Base-by-base conservation (phyloP, 2,113 vertebrate species). In the Melanostigma gelatinosum region DNA sequence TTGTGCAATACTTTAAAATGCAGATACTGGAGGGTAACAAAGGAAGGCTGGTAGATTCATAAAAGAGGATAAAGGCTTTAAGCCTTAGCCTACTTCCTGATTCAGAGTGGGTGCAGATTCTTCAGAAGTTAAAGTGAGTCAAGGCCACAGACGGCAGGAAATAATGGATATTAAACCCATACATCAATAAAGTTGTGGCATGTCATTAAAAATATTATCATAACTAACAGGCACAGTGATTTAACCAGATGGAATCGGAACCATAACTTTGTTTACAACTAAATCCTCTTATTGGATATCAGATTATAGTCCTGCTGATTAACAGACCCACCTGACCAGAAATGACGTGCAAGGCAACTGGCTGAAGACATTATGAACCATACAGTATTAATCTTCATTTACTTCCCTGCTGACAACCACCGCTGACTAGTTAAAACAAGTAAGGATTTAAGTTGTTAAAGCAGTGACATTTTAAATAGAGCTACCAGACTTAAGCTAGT, bases 21-120 rank as follows among this genome's bases (percentile, higher is more conserved):
- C 32, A 18, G 13, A 0, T 15, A 62, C 9, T 55, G 55, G n/a
- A 58, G 79, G 46, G 38, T 48, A 87, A 83, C 74, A 85, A 87
- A 85, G 65, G 34, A 50, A 54, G 79, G n/a, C 61, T 54, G 34
- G 58, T 42, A 52, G 63, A 64, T 54, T 8, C 60, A 87, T 87
- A 72, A 73, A 89, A 88, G 80, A 89, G 84, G 85, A 91, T 90
- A 66, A 89, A 74, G 80, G 48, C 63, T 76, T 87, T 88, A 90
- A 85, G 88, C 44, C 72, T 82, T 75, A 86, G 76, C 74, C 69
- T 87, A 58, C 38, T 79, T 83, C 74, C 83, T 72, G 29, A 77
- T 20, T 67, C 29, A 82, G 60, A 29, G 73, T 24, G 68, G 80
- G 27, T 36, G 55, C 52, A 34, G 22, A 22, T 24, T 72, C 52